Conservation (phyloP, 2,797 vertebrate genomes). For the Xerus rutilus region DNA sequence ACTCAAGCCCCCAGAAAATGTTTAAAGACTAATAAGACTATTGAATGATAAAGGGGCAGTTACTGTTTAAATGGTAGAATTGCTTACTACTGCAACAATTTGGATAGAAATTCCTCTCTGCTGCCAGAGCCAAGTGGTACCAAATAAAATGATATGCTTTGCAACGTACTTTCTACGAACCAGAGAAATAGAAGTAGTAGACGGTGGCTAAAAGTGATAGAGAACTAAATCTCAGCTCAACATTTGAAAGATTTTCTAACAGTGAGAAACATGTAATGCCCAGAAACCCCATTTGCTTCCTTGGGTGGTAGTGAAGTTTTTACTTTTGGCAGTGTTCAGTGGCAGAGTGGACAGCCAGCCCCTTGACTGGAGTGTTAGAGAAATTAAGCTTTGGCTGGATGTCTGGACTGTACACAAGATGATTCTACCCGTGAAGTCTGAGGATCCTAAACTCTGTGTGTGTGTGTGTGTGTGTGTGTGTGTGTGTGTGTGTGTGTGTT, state of each 20-base stretch:
- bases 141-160: background rate
- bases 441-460: background rate
- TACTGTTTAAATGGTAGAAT: background rate
- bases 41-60: slow-evolving; percentile 4
- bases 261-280: background rate
- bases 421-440: background rate
- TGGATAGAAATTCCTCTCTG: background rate
- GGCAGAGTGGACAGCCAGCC: background rate
- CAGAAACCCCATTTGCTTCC: background rate
- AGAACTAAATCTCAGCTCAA: slow-evolving; percentile 54
- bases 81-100: background rate
- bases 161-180: background rate
- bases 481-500: background rate
- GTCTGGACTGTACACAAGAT: background rate
- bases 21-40: background rate
- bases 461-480: background rate
- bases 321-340: background rate
- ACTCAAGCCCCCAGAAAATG: background rate
- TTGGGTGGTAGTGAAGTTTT: background rate
- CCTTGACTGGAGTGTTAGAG: background rate
- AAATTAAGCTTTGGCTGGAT: background rate
- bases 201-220: background rate
- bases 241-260: background rate
- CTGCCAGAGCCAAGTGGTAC: background rate
- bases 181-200: slow-evolving; percentile 4